Evolutionary conservation across 1,140 invertebrate genomes (phyloP).

Genomic region (Vanessa tameamea): DNA sequence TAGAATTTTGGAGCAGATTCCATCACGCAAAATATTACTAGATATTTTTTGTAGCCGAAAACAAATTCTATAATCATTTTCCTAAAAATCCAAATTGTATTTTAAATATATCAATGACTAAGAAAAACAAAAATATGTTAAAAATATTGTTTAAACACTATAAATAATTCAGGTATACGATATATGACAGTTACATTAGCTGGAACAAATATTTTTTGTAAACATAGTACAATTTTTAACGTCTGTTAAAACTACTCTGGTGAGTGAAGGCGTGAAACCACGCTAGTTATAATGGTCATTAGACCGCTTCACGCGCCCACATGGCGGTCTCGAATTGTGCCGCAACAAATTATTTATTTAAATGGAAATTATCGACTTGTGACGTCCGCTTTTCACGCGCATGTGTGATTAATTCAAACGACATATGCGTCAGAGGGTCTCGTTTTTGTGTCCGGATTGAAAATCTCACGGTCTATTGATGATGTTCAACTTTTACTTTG

Average conservation of each 20-base stretch:
- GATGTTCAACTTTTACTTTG: neutral
- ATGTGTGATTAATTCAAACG: constrained; percentile 58
- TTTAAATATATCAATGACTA: neutral
- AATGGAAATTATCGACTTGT: constrained; percentile 73
- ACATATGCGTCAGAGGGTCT: constrained; percentile 52
- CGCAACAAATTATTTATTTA: constrained; percentile 78
- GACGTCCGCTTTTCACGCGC: constrained; percentile 61
- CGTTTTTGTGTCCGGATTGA: constrained; percentile 46
- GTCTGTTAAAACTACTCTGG: constrained; percentile 21
- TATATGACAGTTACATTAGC: neutral
- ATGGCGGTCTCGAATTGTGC: constrained; percentile 67
- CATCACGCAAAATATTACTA: constrained; percentile 73
- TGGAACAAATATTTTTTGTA: constrained; percentile 1
- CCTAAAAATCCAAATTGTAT: too few species aligned
- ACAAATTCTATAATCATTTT: neutral
- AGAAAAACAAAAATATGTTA: neutral
- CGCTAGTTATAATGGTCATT: constrained; percentile 68
- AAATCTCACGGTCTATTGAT: constrained; percentile 48
- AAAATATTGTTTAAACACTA: neutral
- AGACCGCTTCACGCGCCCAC: constrained; percentile 61
- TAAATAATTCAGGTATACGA: neutral
- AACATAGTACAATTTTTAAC: constrained; percentile 2
- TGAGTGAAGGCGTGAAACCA: constrained; percentile 72
- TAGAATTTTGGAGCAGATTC: constrained; percentile 72
- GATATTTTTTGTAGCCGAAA: constrained; percentile 11